phyloP scores from a whole-genome alignment of 2,797 vertebrate genomes.

The Buphagus erythrorhynchus region DNA sequence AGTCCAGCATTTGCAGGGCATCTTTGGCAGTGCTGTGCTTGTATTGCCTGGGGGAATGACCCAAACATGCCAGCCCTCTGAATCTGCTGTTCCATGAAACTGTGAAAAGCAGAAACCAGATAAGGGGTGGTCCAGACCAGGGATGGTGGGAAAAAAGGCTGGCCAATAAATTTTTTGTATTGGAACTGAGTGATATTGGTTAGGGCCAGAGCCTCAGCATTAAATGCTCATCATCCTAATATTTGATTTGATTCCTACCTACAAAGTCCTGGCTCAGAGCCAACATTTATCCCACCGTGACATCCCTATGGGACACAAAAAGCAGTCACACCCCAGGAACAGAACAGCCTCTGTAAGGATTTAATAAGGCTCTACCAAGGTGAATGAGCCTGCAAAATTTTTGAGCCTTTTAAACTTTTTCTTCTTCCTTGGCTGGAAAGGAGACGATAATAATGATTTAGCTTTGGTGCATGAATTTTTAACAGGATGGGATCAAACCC shows the following conservation, averaged over 20 bases:
- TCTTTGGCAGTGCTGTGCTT: neutral
- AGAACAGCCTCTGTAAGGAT: neutral
- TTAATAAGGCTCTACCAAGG: neutral
- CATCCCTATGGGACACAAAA: neutral
- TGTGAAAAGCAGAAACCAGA: neutral
- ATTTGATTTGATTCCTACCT: neutral
- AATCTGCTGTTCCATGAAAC: neutral
- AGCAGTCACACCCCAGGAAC: neutral
- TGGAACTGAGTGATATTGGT: neutral
- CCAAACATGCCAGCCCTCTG: neutral
- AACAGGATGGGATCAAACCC: constrained; percentile 7
- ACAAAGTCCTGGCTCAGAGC: neutral
- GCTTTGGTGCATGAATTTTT: constrained; percentile 8
- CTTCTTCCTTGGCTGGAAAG: constrained; percentile 11
- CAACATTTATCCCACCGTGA: neutral
- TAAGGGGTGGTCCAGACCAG: neutral
- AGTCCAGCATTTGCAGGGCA: neutral
- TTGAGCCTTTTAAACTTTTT: constrained; percentile 48
- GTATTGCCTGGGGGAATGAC: neutral
- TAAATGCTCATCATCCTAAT: neutral
- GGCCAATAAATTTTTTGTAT: neutral
- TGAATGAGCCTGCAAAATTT: neutral
- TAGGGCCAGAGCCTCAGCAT: neutral
- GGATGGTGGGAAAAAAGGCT: neutral
- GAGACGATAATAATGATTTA: neutral